Percentiles rank a stretch among this genome's conserved stretches.
phyloP scores from a whole-genome alignment of 2,888 invertebrate species.

The Cylloceria caligata region DNA sequence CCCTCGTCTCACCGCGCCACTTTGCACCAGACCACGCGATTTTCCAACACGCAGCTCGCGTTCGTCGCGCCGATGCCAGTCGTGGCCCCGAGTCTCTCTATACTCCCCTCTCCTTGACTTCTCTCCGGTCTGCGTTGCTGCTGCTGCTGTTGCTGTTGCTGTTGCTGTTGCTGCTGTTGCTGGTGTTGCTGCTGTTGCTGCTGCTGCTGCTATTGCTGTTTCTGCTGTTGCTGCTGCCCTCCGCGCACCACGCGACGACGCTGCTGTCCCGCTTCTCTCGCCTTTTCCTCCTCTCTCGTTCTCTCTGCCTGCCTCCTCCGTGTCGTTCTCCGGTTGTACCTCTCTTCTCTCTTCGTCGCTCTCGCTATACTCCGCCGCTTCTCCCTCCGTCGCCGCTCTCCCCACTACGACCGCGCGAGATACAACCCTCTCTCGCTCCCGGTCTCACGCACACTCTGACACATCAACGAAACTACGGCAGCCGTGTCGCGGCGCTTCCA shows the following conservation, averaged over 20 bases:
- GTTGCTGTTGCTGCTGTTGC: background rate
- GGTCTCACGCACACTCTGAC: conserved; percentile 33
- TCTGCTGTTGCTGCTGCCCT: conserved; percentile 78
- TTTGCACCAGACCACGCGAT: conserved; percentile 33
- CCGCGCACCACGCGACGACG: conserved; percentile 82
- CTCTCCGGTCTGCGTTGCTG: conserved; percentile 22
- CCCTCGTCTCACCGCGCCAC: conserved; percentile 19
- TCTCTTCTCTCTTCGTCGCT: conserved; percentile 42
- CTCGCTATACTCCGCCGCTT: conserved; percentile 52
- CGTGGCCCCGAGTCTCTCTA: conserved; percentile 54
- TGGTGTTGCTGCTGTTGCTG: too few species aligned
- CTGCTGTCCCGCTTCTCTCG: conserved; percentile 48
- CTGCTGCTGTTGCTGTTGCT: background rate
- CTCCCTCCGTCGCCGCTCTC: conserved; percentile 12
- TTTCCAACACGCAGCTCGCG: conserved; percentile 56
- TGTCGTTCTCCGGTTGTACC: conserved; percentile 32
- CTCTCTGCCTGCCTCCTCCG: conserved; percentile 7
- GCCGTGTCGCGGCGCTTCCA: conserved; percentile 45
- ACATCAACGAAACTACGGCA: conserved; percentile 38
- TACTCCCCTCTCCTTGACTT: conserved; percentile 50
- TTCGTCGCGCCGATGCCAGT: conserved; percentile 50
- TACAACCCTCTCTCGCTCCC: conserved; percentile 22
- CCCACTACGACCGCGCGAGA: background rate
- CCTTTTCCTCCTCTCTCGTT: conserved; percentile 20
- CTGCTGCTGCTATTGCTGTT: too few species aligned